Evolutionary conservation across 2,113 vertebrate genomes (phyloP).

Genomic region (Rhabdornis inornatus): DNA sequence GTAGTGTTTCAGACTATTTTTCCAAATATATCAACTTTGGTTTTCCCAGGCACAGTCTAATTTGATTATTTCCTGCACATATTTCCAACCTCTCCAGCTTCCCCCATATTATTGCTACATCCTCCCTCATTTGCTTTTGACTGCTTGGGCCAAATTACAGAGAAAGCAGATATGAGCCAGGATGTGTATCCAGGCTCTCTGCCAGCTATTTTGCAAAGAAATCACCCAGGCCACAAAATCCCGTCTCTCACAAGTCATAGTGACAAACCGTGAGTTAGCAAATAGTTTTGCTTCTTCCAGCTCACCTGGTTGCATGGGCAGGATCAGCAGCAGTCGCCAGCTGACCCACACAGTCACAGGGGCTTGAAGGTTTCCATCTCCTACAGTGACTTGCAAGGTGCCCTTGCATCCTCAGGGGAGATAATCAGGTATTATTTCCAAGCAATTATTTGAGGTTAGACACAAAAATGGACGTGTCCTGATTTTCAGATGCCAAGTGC

Average conservation of each 20-base stretch:
- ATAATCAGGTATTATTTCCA: neutral
- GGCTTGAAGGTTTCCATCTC: neutral
- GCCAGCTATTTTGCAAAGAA: conserved; percentile 4
- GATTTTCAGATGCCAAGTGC: neutral
- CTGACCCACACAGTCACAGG: neutral
- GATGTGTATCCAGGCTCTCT: neutral
- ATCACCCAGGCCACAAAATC: neutral
- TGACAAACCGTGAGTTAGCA: neutral
- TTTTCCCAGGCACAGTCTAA: neutral
- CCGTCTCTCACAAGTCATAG: neutral
- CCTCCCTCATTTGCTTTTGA: neutral
- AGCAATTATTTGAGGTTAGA: neutral
- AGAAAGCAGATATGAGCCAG: neutral
- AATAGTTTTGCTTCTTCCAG: neutral
- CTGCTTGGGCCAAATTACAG: conserved; percentile 4
- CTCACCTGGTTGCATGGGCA: neutral
- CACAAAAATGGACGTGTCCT: neutral
- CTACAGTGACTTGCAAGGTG: neutral
- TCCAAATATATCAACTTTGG: neutral
- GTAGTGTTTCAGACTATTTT: neutral
- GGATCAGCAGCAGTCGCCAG: accelerated
- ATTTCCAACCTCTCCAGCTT: neutral
- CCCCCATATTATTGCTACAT: neutral
- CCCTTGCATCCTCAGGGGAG: neutral
- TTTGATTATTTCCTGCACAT: neutral